Base-by-base conservation (phyloP, 2,888 invertebrate genomes). In the Aphodius granarius region DNA sequence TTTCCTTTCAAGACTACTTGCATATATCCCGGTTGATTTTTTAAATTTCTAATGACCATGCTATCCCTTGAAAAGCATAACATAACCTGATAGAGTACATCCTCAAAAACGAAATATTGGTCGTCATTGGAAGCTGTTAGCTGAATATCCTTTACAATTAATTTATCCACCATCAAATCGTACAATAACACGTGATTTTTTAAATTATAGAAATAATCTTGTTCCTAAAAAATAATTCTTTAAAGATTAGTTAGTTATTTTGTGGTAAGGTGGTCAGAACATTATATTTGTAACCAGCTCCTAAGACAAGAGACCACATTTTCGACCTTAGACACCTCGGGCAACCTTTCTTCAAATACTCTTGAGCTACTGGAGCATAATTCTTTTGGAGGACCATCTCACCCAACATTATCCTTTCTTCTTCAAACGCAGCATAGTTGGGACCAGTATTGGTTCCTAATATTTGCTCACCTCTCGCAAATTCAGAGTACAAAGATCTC, bases 31-130 rank as follows among this genome's bases (percentile, higher is more conserved):
- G 91, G 92, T 75, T 90, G 89, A 76, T 88, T 87, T 71, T 92
- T 91, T 74, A 96, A 92, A 75, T 92, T 91, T 73, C 92, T 91
- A 80, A 95, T 88, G 63, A 97, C 91, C 82, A 94, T 94, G 0
- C 92, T 91, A 87, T 98, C 98, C 76, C 98, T 91, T 13, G 96
- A 96, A 87, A 98, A 98, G 83, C 97, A 97, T 73, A 98, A 86
- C 91, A 97, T 92, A 20, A 95, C 94, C 90, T 98, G 97, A 86
- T 97, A 97, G 0, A 98, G 88, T 74, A 97, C 92, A 87, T 98
- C 98, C 89, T 98, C 98, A 86, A 97, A 98, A 0, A 98, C 97
- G 86, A 98, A 98, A 86, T 98, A 98, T 86, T 98, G 98, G 86
- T 98, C 98, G 85, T 98, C 98, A 86, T 98, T 98, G 9, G 97